These are phyloP conservation scores for Pangasius macronema DNA, from an alignment of 2,797 vertebrate species.

Conservation along the genomic window DNA sequence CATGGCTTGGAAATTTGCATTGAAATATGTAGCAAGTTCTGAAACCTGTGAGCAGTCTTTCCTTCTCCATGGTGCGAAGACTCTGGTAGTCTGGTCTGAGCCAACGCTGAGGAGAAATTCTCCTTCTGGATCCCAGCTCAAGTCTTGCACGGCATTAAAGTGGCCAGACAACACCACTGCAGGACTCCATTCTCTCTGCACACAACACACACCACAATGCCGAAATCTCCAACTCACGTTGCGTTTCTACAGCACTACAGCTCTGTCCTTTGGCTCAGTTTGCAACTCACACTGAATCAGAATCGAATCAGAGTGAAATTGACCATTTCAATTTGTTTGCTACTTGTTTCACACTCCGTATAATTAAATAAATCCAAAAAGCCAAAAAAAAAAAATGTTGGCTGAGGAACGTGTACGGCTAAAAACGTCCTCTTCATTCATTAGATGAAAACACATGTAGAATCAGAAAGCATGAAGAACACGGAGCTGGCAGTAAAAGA, in stretches of 20 bases:
- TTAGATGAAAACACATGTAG: neutral
- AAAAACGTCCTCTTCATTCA: neutral
- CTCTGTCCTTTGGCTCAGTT: neutral
- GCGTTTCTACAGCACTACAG: neutral
- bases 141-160: constrained; percentile 88
- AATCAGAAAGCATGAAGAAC: constrained; percentile 1
- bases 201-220: constrained; percentile 21
- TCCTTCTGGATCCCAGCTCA: constrained; percentile 94
- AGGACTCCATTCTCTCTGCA: constrained; percentile 86
- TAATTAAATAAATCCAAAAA: neutral
- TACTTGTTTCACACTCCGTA: neutral
- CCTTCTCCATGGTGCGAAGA: constrained; percentile 90
- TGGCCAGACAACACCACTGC: constrained; percentile 92
- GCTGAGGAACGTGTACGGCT: neutral
- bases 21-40: neutral
- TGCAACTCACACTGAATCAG: neutral
- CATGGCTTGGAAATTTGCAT: neutral
- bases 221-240: neutral
- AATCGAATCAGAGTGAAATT: neutral
- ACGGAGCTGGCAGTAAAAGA: neutral
- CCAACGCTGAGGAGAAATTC: constrained; percentile 91
- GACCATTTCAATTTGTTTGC: neutral
- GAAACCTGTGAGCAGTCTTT: constrained; percentile 74
- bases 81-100: constrained; percentile 91
- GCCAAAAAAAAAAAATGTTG: neutral